Base-by-base conservation (phyloP, 2,797 vertebrate genomes). In the Lithobates pipiens region DNA sequence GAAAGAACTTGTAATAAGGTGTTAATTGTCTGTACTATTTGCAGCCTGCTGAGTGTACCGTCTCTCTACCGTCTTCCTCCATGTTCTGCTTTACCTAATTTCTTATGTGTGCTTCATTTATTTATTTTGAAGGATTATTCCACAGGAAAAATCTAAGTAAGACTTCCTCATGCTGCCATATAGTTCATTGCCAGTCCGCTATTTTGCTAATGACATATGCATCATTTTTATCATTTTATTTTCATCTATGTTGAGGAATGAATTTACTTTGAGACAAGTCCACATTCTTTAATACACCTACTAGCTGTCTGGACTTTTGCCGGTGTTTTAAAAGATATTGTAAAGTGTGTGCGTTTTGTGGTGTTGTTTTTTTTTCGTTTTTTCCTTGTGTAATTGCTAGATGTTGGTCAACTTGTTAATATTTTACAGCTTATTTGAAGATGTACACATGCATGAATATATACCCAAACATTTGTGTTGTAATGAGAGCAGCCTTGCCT, bases 1-100 rank as follows among this genome's bases (percentile, higher is more conserved):
- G 8, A 69, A 46, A 29, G 67, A 68, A 13, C 25, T 18, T 54
- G 27, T 70, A 78, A 78, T 78, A 57, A 80, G 39, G 78, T 72
- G 79, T 50, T 61, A 72, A 57, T 57, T 71, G 34, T 9, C 2
- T 25, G 9, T 71, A 32, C 61, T 32, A 36, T 67, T 73, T 85
- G 67, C 29, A 63, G 10, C 36, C 69, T 13, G 29, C 83, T 50
- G 9, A 27, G 34, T 15, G 5, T 29, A 80, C n/a, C 72, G 10
- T 46, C n/a, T n/a, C n/a, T n/a, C n/a, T n/a, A n/a, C n/a, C n/a
- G 61, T 65, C 29, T 25, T 32, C 50, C 13, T 46, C 44, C 2
- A 2, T 1, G 11, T n/a, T 76, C 29, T 32, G 44, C 18, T 65
- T 5, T 57, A 50, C 42, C 46, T 72, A 23, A 25, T 27, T 23